Evolutionary conservation across 2,888 invertebrate genomes (phyloP), one percentile per base, ranked within the genome.

Genomic region (Icerya purchasi): DNA sequence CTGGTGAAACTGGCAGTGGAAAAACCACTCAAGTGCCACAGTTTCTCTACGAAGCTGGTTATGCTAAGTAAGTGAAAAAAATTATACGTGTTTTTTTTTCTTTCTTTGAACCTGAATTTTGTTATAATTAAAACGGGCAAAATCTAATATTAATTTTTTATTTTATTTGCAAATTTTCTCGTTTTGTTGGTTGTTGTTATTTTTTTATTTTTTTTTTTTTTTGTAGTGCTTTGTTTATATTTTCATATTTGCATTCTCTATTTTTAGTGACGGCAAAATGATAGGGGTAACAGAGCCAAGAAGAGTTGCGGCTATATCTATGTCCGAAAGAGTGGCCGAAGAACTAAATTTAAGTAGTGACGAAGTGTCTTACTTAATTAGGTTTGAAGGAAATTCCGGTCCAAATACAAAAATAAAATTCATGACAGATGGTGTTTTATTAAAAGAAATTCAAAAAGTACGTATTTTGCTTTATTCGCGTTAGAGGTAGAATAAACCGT

Each of bases 11-110:
- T 22, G 93, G 94, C 70, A 86, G 87, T 65, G 97, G 97, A 18
- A 98, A 98, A 76, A 98, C 98, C 0, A 99, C 98, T 0, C 98
- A 98, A 74, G 81, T 99, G 10, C 98, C 98, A 0, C 98, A 98
- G 72, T 98, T 98, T 69, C 77, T 98, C 0, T 97, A 92, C 68
- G 98, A 99, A 75, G 92, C 93, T 0, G 97, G 93, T 0, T 97
- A 91, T 70, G 84, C 92, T 0, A 73, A 75, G 66, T 74, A 77
- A 63, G 72, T 56, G n/a, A n/a, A n/a, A n/a, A n/a, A n/a, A n/a
- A n/a, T n/a, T n/a, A n/a, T n/a, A n/a, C n/a, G n/a, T n/a, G n/a
- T n/a, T n/a, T n/a, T n/a, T n/a, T n/a, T n/a, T n/a, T n/a, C n/a
- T n/a, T n/a, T n/a, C n/a, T n/a, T n/a, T n/a, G n/a, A n/a, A n/a